Evolutionary conservation across 2,888 invertebrate species (phyloP).

Genomic region (Iphiclides podalirius): DNA sequence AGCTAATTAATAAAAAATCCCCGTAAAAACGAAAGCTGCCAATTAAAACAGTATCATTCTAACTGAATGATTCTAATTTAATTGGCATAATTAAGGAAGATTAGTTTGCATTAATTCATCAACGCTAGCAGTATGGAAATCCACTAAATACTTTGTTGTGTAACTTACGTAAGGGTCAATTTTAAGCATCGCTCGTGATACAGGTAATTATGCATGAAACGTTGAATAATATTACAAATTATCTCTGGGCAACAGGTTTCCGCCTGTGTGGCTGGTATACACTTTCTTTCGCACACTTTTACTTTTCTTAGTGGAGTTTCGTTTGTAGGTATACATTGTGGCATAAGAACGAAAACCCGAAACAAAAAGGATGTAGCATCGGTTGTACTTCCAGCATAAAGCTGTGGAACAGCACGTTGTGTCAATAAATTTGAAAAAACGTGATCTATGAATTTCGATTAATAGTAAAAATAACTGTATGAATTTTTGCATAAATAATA

Average conservation of each 20-base stretch:
- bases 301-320: constrained; percentile 5
- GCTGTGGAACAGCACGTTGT: too few species aligned
- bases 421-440: too few species aligned
- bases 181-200: not conserved
- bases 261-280: not conserved
- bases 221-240: constrained; percentile 8
- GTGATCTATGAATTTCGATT: too few species aligned
- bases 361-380: too few species aligned
- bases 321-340: not conserved
- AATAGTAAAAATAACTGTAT: too few species aligned
- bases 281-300: constrained; percentile 20
- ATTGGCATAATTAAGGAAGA: not conserved
- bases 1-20: too few species aligned
- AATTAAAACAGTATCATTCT: too few species aligned
- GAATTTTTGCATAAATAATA: too few species aligned
- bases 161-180: not conserved
- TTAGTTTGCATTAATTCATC: not conserved
- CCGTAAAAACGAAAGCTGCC: too few species aligned
- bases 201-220: constrained; percentile 3
- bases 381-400: too few species aligned
- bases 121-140: not conserved
- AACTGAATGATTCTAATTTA: too few species aligned
- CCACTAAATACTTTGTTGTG: not conserved
- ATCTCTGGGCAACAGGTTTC: constrained; percentile 5
- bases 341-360: too few species aligned